Conservation (phyloP, 2,888 invertebrate genomes). For the Drosophila falleni region DNA sequence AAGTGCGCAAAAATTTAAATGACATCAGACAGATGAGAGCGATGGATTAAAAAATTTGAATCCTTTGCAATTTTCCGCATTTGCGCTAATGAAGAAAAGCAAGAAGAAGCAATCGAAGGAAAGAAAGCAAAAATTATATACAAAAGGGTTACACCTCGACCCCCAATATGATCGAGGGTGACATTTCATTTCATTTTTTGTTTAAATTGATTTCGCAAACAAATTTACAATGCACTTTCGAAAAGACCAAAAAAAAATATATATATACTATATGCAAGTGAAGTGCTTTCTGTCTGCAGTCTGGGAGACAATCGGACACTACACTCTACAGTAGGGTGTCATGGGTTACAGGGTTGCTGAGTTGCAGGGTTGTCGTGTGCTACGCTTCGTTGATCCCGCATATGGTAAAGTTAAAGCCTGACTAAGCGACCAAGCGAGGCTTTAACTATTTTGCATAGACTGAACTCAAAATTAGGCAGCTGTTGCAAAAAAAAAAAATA, state of each 20-base stretch:
- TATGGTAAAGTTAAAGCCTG: conserved; percentile 29
- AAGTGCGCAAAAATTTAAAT: conserved; percentile 75
- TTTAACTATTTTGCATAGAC: conserved; percentile 57
- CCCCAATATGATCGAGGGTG: conserved; percentile 12
- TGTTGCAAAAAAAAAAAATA: conserved; percentile 19
- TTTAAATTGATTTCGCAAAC: conserved; percentile 67
- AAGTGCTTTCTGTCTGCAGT: conserved; percentile 4
- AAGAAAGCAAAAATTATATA: not conserved
- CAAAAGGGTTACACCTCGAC: conserved; percentile 1
- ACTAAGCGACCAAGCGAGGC: conserved; percentile 18
- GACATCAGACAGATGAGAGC: conserved; percentile 38
- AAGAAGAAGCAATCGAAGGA: conserved; percentile 11
- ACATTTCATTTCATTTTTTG: conserved; percentile 15
- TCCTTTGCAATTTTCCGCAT: conserved; percentile 78
- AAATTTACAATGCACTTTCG: conserved; percentile 42
- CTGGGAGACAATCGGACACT: conserved; percentile 7
- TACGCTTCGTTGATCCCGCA: conserved; percentile 33
- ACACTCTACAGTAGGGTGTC: not conserved
- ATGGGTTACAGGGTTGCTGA: not conserved
- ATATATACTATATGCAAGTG: not conserved
- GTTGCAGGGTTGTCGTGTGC: conserved; percentile 40
- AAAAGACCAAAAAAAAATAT: not conserved
- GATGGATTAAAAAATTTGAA: conserved; percentile 62
- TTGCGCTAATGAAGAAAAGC: conserved; percentile 59
- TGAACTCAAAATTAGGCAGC: conserved; percentile 46